Conservation (phyloP, 2,113 vertebrate species). For the Rhegmatorhina hoffmannsi region DNA sequence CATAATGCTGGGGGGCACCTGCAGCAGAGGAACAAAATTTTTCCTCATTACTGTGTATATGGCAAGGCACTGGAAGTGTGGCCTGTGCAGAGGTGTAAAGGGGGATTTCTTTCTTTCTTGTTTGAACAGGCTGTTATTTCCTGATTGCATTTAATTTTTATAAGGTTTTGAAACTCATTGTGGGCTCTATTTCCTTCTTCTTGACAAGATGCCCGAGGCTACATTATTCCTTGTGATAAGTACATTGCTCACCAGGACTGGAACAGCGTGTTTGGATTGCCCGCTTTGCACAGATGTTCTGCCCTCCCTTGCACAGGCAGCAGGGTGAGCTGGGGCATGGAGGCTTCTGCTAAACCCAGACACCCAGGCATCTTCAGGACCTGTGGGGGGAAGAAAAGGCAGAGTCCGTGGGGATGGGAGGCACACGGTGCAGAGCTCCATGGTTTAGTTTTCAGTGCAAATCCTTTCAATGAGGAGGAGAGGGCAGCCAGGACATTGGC, state of each 20-base stretch:
- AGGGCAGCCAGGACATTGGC: not conserved
- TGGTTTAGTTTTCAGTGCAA: not conserved
- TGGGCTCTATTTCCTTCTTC: not conserved
- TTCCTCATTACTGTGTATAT: not conserved
- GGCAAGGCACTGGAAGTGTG: not conserved
- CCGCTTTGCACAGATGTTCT: fast-evolving
- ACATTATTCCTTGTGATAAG: not conserved
- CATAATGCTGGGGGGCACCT: not conserved
- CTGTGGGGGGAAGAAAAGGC: fast-evolving
- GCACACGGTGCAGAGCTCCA: fast-evolving
- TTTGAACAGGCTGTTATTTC: not conserved
- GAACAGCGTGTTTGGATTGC: not conserved
- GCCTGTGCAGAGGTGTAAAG: not conserved
- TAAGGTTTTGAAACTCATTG: not conserved
- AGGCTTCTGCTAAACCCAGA: not conserved
- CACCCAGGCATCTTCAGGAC: too few relatives aligned
- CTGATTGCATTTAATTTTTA: not conserved
- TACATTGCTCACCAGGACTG: not conserved
- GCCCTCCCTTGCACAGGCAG: fast-evolving
- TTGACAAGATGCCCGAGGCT: not conserved
- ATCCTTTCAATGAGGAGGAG: not conserved
- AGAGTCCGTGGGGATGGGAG: fast-evolving
- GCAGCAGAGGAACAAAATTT: not conserved
- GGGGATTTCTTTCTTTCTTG: not conserved
- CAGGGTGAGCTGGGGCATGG: fast-evolving